These are phyloP conservation scores for Mermis nigrescens DNA, from an alignment of 2,888 invertebrate genomes.

Conservation along the genomic window DNA sequence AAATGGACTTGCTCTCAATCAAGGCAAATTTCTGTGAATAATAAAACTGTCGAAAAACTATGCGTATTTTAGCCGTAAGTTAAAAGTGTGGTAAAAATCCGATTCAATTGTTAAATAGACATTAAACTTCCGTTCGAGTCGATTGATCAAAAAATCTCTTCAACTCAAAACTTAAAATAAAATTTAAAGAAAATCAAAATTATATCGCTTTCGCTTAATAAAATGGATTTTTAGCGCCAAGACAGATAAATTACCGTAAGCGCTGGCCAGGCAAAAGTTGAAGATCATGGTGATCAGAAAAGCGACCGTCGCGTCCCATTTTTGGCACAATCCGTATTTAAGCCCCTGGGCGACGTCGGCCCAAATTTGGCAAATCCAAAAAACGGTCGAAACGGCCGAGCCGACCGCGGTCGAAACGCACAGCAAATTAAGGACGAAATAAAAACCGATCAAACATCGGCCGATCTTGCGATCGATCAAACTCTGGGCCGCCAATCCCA, in stretches of 20 bases:
- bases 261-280: not conserved
- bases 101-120: no score
- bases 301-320: not conserved
- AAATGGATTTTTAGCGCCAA: no score
- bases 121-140: no score
- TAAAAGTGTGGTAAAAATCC: no score
- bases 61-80: no score
- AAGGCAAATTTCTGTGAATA: no score
- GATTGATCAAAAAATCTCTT: no score
- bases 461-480: not conserved
- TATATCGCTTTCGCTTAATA: no score
- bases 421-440: not conserved
- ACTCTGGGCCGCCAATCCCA: not conserved
- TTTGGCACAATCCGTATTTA: not conserved
- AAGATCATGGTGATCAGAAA: not conserved
- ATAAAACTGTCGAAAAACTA: no score
- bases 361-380: not conserved
- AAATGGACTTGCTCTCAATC: no score
- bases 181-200: no score
- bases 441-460: not conserved
- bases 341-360: not conserved
- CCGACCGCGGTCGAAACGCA: not conserved
- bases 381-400: not conserved
- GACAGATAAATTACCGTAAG: not conserved
- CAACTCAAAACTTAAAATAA: no score